These are phyloP conservation scores for Shargacucullia verbasci DNA, from an alignment of 2,888 invertebrate species.

Conservation along the genomic window DNA sequence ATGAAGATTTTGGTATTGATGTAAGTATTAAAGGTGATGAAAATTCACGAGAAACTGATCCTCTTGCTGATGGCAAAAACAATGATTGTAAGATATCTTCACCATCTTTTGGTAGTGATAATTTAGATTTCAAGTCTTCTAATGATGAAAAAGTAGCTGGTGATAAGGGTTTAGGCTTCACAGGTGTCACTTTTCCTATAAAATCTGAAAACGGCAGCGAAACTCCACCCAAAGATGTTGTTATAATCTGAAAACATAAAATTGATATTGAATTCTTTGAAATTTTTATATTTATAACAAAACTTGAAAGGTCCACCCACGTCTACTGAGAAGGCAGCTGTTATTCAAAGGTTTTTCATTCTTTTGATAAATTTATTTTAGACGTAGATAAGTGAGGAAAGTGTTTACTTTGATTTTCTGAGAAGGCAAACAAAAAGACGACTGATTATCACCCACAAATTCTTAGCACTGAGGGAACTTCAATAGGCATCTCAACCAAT, in stretches of 20 bases:
- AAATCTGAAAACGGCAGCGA: constrained; percentile 16
- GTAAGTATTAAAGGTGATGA: constrained; percentile 11
- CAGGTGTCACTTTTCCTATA: constrained; percentile 32
- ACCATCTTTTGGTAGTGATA: background rate
- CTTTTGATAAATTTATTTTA: no score
- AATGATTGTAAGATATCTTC: constrained; percentile 2
- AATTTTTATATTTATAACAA: no score
- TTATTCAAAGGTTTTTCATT: no score
- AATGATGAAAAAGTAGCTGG: background rate
- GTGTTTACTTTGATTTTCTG: no score
- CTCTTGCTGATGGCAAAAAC: background rate
- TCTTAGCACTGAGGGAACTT: no score
- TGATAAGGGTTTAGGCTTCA: constrained; percentile 21
- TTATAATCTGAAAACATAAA: constrained; percentile 31
- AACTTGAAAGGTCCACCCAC: no score
- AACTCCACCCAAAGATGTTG: constrained; percentile 7
- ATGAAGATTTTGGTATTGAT: constrained; percentile 26
- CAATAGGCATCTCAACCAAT: no score
- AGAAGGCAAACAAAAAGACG: no score
- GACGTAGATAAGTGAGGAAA: no score
- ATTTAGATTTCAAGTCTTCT: background rate
- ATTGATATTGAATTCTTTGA: background rate
- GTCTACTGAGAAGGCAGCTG: no score
- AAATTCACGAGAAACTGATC: background rate
- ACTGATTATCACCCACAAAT: no score